Conservation (phyloP, 1,140 invertebrate genomes). For the Drosophila miranda region DNA sequence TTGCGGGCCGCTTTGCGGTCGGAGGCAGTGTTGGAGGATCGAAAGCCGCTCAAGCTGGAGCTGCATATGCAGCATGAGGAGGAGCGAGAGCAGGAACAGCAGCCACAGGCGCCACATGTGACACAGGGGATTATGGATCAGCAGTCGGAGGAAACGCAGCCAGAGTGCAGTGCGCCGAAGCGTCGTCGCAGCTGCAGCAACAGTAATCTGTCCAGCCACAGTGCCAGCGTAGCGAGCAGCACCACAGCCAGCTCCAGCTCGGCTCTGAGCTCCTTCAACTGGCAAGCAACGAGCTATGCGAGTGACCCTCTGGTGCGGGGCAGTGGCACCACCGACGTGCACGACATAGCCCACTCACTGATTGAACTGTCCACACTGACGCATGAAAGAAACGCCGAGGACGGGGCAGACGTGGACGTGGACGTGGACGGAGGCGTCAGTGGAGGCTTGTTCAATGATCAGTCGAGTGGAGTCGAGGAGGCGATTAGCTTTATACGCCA, state of each 20-base stretch:
- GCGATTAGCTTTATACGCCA: constrained; percentile 26
- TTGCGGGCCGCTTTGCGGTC: constrained; percentile 50
- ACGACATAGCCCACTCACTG: constrained; percentile 46
- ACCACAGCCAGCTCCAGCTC: constrained; percentile 43
- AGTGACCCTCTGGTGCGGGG: constrained; percentile 24
- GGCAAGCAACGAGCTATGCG: constrained; percentile 12
- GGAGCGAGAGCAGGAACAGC: constrained; percentile 3
- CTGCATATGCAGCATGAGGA: constrained; percentile 1
- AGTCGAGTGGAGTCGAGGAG: constrained; percentile 23
- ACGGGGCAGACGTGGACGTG: neutral
- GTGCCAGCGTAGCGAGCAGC: constrained; percentile 45
- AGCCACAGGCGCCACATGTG: neutral
- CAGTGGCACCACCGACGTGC: constrained; percentile 17
- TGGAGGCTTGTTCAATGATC: constrained; percentile 34
- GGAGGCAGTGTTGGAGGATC: constrained; percentile 44
- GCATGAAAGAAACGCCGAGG: neutral
- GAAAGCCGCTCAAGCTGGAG: constrained; percentile 42
- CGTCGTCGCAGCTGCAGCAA: constrained; percentile 48
- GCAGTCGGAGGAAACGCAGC: constrained; percentile 1
- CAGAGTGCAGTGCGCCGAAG: constrained; percentile 33
- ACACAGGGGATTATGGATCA: neutral
- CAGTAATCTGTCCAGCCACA: constrained; percentile 51
- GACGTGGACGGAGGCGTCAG: neutral
- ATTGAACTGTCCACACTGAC: constrained; percentile 51
- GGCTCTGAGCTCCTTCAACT: constrained; percentile 33